Percentiles rank a stretch among this genome's conserved stretches.
These are phyloP conservation scores for Graphium colonna DNA, from an alignment of 2,888 invertebrate species.

Conservation along the genomic window DNA sequence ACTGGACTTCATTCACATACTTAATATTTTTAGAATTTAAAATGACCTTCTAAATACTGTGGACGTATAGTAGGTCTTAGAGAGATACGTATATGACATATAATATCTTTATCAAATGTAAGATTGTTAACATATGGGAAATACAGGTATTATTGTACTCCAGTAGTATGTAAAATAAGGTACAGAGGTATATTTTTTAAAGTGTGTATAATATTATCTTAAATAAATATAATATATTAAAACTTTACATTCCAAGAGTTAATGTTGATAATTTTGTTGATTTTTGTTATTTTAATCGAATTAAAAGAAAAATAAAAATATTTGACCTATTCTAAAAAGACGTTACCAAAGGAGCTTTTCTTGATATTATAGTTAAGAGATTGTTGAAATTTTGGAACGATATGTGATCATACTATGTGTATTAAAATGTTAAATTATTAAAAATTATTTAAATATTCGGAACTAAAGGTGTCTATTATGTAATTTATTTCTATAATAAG, in stretches of 20 bases:
- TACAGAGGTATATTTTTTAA: slow-evolving; percentile 18
- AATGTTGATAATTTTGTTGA: slow-evolving; percentile 30
- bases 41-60: background rate
- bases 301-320: slow-evolving; percentile 17
- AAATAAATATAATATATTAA: slow-evolving; percentile 26
- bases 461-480: background rate
- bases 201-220: slow-evolving; percentile 19
- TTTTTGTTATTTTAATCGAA: slow-evolving; percentile 9
- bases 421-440: slow-evolving; percentile 1
- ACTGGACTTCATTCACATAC: slow-evolving; percentile 57
- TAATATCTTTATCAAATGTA: background rate
- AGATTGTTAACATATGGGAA: background rate
- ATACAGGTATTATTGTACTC: slow-evolving; percentile 13
- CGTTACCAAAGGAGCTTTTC: slow-evolving; percentile 44
- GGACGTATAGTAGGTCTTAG: background rate
- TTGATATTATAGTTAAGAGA: slow-evolving; percentile 15
- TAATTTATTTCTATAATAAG: slow-evolving; percentile 3
- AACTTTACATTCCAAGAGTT: slow-evolving; percentile 38
- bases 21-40: slow-evolving; percentile 14
- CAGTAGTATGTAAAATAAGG: background rate
- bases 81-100: background rate
- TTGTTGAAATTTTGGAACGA: slow-evolving; percentile 24
- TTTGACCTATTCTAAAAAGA: slow-evolving; percentile 22
- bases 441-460: background rate
- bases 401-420: slow-evolving; percentile 12